Percentiles rank a stretch among this genome's conserved stretches.
Evolutionary conservation across 2,113 vertebrate genomes (phyloP).

Genomic region (Heterochromis multidens): DNA sequence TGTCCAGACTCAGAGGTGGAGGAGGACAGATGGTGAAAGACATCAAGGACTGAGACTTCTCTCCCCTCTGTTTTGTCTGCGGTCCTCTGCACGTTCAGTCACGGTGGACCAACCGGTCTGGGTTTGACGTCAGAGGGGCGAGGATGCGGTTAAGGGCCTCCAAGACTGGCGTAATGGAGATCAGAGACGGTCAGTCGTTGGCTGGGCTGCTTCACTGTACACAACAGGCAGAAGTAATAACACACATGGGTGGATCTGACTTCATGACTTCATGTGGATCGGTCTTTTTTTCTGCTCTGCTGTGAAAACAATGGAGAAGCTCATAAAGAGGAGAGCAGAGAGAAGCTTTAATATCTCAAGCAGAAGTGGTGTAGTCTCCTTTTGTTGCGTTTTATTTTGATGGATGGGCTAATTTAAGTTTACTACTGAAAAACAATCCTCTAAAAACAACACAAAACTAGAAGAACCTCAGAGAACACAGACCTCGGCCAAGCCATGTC

Average conservation of each 20-base stretch:
- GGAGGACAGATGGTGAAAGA: background rate
- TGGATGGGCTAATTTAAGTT: background rate
- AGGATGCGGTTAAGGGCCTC: constrained; percentile 1
- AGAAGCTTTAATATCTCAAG: background rate
- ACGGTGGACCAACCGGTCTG: background rate
- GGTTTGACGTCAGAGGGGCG: constrained; percentile 24
- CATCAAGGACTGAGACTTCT: background rate
- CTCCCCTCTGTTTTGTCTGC: constrained; percentile 45
- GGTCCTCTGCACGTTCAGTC: background rate
- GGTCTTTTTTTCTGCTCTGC: background rate
- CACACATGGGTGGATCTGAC: constrained; percentile 26
- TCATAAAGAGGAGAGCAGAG: background rate
- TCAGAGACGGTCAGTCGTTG: constrained; percentile 20
- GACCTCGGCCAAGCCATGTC: background rate
- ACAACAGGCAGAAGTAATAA: constrained; percentile 17
- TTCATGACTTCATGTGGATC: constrained; percentile 20
- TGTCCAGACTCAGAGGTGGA: constrained; percentile 4
- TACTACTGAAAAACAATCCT: background rate
- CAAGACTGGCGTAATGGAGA: background rate
- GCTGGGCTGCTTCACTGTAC: background rate
- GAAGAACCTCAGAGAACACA: background rate
- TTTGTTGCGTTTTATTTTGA: background rate
- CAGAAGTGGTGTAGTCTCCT: background rate
- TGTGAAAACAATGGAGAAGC: background rate
- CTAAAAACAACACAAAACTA: background rate